Base-by-base conservation (phyloP, 2,888 invertebrate species). In the Ophraella communa region DNA sequence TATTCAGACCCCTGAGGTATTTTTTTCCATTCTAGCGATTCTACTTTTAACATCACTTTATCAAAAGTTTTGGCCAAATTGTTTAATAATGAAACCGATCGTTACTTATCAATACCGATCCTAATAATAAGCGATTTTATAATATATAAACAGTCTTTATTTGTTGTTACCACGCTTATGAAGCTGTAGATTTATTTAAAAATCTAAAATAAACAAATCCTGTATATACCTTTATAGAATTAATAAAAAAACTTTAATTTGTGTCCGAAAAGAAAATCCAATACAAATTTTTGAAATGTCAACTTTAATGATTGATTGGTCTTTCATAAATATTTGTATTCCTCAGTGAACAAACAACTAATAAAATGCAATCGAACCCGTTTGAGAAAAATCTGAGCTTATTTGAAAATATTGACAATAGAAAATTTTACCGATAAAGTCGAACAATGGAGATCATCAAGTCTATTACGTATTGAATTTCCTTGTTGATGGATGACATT, bases 391-490 rank as follows among this genome's bases (percentile, higher is more conserved):
- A 47, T 21, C 21, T 45, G 11, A 45, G 45, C 11, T 45, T 45
- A 45, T 23, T 39, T 47, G n/a, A 47, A 45, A 47, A 23, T 47
- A 47, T 47, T 47, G 47, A 47, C 23, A 23, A 45, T 45, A 47
- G 47, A n/a, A 47, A 23, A n/a, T 47, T 10, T n/a, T 21, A 4
- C n/a, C 23, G 14, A 4, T 8, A n/a, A 4, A 47, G 5, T 5
- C 21, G 23, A 47, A 23, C n/a, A 47, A n/a, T 47, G 23, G 21
- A 23, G 17, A 47, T 47, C 47, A 47, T 21, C 47, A 11, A 47
- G 47, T 7, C 47, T 14, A 47, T 47, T 23, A 1, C 17, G 39
- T 14, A 39, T 39, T 39, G 39, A 39, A 39, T 39, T 39, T 35
- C 17, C 39, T 17, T 7, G 7, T 39, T 39, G 39, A 39, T 17